Evolutionary conservation across 2,888 invertebrate genomes (phyloP).

Genomic region (Pachycephus smyrnensis): DNA sequence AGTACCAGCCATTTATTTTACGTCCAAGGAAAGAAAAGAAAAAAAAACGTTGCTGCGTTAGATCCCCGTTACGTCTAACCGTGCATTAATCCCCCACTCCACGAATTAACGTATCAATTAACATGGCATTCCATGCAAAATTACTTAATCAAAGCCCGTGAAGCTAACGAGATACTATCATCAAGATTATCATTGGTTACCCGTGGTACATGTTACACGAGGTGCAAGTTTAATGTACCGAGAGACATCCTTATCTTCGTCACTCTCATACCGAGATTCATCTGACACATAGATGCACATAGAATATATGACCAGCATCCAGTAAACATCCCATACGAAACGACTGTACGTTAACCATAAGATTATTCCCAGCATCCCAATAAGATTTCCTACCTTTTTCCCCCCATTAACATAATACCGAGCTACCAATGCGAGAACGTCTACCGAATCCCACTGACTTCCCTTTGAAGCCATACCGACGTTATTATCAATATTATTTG

Average conservation of each 20-base stretch:
- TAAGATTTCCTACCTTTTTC: not conserved
- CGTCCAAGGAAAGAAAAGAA: not conserved
- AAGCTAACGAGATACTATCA: constrained; percentile 30
- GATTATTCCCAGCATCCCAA: not conserved
- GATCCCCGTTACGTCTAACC: not conserved
- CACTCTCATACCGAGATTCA: not conserved
- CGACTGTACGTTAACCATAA: not conserved
- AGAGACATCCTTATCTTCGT: not conserved
- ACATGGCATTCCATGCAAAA: constrained; percentile 42
- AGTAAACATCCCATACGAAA: not conserved
- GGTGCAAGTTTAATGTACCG: not conserved
- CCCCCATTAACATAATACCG: not conserved
- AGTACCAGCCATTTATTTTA: constrained; percentile 3
- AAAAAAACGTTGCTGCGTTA: not conserved
- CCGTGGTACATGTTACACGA: not conserved
- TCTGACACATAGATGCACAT: not conserved
- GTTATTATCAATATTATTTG: not conserved
- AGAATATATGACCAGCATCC: not conserved
- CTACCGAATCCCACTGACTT: not conserved
- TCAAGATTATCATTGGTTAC: constrained; percentile 22
- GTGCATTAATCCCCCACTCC: constrained; percentile 18
- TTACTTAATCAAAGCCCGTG: constrained; percentile 36
- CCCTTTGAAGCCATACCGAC: not conserved
- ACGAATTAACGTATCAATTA: constrained; percentile 49
- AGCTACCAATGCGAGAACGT: not conserved